Evolutionary conservation across 2,888 invertebrate genomes (phyloP), one percentile per base, ranked within the genome.

Genomic region (Polydrusus cervinus): DNA sequence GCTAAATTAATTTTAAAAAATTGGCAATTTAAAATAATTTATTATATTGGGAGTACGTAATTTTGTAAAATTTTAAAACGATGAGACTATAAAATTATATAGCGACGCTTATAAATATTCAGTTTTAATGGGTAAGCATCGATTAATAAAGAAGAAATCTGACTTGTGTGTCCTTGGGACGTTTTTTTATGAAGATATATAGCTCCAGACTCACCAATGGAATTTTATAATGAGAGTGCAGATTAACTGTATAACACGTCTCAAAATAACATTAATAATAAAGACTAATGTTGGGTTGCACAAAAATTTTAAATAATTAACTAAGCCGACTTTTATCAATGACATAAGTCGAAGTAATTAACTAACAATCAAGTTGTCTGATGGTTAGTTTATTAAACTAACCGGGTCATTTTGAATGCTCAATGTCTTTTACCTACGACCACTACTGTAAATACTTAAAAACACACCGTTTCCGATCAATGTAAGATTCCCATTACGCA

Each of bases 71-170:
- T 25, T 53, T 30, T n/a, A 13, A 53, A 20, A 53, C 14, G 30
- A 53, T 7, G 30, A 53, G 30, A 25, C 30, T 25, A 30, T 30
- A 53, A 53, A 53, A 53, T 53, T 2, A n/a, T 10, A 30, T 5
- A n/a, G 11, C 30, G 20, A 30, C n/a, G 53, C n/a, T n/a, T n/a
- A 53, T 53, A 53, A 53, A 53, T 53, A 25, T 30, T 53, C 25
- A 30, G 30, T 25, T 53, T 53, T 53, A 53, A 53, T 30, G 53
- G 53, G n/a, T 53, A n/a, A 30, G 3, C 25, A 53, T 20, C 20
- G 20, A 20, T 20, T 20, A 51, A 51, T 51, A 20, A 20, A 9
- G 20, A 11, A 16, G 1, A 51, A 20, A 20, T 20, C 3, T 51
- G 51, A 20, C 13, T 11, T 51, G 9, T 51, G 11, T 51, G 9